Evolutionary conservation across 1,140 invertebrate species (phyloP).

Genomic region (Drusus annulatus): DNA sequence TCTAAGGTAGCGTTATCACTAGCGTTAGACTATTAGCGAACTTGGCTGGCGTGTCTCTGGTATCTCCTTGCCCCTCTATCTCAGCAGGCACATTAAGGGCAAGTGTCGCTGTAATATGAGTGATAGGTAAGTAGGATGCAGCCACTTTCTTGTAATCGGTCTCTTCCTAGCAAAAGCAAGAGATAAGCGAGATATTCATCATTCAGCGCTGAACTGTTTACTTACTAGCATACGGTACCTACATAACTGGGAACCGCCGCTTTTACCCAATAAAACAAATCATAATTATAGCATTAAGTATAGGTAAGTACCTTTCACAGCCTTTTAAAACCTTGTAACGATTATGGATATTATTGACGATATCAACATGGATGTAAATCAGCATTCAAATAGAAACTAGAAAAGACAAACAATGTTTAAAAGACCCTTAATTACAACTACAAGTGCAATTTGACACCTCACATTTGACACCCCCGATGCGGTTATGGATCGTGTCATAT

Average conservation of each 20-base stretch:
- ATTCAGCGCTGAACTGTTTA: neutral
- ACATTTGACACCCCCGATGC: too few species aligned
- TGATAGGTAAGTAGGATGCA: constrained; percentile 29
- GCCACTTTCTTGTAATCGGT: constrained; percentile 31
- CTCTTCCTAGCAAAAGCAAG: constrained; percentile 13
- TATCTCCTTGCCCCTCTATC: neutral
- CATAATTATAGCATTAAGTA: too few species aligned
- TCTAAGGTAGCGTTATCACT: too few species aligned
- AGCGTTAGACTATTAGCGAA: too few species aligned
- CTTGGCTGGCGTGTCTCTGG: neutral
- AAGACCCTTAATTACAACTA: constrained; percentile 1
- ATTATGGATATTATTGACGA: too few species aligned
- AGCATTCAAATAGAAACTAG: constrained; percentile 1
- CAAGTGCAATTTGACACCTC: constrained; percentile 31
- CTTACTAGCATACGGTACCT: too few species aligned
- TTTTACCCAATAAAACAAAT: too few species aligned
- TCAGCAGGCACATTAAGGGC: neutral
- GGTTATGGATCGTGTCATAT: neutral
- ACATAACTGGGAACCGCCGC: too few species aligned
- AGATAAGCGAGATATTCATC: constrained; percentile 10
- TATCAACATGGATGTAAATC: too few species aligned
- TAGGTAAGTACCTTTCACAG: too few species aligned
- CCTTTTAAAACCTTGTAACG: too few species aligned
- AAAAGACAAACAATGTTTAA: constrained; percentile 23
- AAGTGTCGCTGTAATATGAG: constrained; percentile 1